Percentiles rank a stretch among this genome's conserved stretches.
Evolutionary conservation across 1,140 invertebrate genomes (phyloP).

Genomic region (Laupala kohalensis): DNA sequence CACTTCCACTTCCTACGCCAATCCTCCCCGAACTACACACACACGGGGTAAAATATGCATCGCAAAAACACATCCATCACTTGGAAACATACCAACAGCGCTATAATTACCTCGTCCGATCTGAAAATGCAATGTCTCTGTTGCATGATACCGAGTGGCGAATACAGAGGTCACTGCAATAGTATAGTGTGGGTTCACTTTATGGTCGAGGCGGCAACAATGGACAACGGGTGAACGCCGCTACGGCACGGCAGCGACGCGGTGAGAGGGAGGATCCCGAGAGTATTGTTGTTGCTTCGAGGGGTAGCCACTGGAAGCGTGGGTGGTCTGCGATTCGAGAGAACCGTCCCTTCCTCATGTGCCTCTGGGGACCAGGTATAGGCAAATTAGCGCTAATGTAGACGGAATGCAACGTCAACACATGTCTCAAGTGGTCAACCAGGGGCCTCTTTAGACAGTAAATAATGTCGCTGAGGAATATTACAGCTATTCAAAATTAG

Average conservation of each 20-base stretch:
- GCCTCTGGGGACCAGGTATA: neutral
- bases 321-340: fast-evolving
- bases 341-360: neutral
- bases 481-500: neutral
- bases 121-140: neutral
- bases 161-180: neutral
- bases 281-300: neutral
- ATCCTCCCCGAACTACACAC: too few species aligned
- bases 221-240: neutral
- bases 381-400: neutral
- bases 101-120: neutral
- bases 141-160: too few species aligned
- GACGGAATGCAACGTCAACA: neutral
- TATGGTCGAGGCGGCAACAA: neutral
- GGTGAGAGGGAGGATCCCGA: neutral
- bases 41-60: neutral
- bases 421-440: neutral
- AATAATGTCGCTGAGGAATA: neutral
- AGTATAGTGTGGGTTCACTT: neutral
- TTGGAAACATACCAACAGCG: neutral
- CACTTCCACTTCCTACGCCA: neutral
- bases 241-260: neutral
- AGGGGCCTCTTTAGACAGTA: neutral
- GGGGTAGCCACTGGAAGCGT: neutral
- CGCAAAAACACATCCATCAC: neutral